Evolutionary conservation across 1,140 invertebrate species (phyloP).

Genomic region (Ditylenchus dipsaci): DNA sequence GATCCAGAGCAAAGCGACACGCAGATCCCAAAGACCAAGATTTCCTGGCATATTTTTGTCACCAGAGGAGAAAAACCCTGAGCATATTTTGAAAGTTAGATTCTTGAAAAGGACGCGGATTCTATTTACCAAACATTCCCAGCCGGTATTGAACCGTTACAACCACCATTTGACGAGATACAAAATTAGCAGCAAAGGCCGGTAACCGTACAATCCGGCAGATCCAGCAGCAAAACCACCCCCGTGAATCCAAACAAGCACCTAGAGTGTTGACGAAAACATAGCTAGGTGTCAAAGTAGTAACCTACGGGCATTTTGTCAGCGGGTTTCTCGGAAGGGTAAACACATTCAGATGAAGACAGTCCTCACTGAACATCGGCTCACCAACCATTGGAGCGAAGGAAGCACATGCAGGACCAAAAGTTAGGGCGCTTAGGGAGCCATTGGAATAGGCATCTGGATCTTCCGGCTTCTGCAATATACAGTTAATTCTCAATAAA

Average conservation of each 20-base stretch:
- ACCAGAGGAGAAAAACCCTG: conserved; percentile 53
- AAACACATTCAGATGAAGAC: conserved; percentile 27
- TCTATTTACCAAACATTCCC: conserved; percentile 35
- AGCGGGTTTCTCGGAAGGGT: not conserved
- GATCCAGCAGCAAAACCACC: conserved; percentile 36
- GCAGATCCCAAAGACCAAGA: conserved; percentile 58
- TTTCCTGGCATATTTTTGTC: conserved; percentile 56
- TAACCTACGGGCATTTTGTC: conserved; percentile 9
- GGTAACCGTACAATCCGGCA: conserved; percentile 13
- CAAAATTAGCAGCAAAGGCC: conserved; percentile 35
- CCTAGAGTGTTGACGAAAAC: conserved; percentile 15
- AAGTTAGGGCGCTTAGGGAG: not conserved
- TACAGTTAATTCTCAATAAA: too few species aligned
- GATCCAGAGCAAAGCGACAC: conserved; percentile 57
- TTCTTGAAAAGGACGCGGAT: not conserved
- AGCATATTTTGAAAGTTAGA: not conserved
- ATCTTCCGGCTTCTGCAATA: not conserved
- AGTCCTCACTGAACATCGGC: conserved; percentile 24
- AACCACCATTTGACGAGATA: conserved; percentile 33
- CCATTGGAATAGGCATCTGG: not conserved
- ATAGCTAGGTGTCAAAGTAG: not conserved
- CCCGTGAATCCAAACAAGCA: conserved; percentile 37
- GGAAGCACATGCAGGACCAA: not conserved
- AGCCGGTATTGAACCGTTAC: conserved; percentile 43
- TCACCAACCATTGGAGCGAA: not conserved